phyloP scores from a whole-genome alignment of 2,797 vertebrate species.

The Echiichthys vipera region DNA sequence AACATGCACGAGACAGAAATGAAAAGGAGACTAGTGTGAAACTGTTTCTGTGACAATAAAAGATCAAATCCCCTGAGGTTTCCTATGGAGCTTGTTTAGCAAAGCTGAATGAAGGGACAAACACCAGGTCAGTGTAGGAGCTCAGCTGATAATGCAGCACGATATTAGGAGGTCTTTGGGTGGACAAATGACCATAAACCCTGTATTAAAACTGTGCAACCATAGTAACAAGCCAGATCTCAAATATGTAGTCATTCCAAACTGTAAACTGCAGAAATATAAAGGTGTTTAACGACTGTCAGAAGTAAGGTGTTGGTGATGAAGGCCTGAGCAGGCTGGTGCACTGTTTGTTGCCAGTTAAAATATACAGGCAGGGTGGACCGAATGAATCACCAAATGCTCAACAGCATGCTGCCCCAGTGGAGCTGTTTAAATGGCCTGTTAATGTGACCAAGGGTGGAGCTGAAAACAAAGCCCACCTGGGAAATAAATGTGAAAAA shows the following conservation, averaged over 20 bases:
- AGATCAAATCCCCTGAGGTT: conserved; percentile 43
- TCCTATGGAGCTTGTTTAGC: conserved; percentile 45
- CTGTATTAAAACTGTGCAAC: not conserved
- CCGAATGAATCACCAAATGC: conserved; percentile 23
- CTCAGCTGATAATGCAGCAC: conserved; percentile 10
- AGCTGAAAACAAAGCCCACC: conserved; percentile 18
- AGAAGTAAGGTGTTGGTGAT: not conserved
- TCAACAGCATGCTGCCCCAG: not conserved
- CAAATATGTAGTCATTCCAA: not conserved
- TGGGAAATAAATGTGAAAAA: conserved; percentile 1
- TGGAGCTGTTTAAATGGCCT: conserved; percentile 15
- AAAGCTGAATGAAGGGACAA: conserved; percentile 34
- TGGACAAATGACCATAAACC: not conserved
- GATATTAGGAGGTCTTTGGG: not conserved
- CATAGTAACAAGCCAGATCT: not conserved
- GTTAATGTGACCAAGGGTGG: conserved; percentile 20
- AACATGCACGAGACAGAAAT: conserved; percentile 63
- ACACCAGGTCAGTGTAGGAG: conserved; percentile 26
- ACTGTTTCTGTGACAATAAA: conserved; percentile 57
- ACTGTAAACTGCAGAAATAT: not conserved
- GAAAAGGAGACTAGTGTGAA: conserved; percentile 64
- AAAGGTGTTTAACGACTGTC: not conserved
- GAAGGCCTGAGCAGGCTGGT: not conserved
- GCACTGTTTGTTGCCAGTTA: not conserved
- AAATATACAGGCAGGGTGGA: conserved; percentile 5